Conservation (phyloP, 1,140 invertebrate genomes). For the Drosophila ironensis region DNA sequence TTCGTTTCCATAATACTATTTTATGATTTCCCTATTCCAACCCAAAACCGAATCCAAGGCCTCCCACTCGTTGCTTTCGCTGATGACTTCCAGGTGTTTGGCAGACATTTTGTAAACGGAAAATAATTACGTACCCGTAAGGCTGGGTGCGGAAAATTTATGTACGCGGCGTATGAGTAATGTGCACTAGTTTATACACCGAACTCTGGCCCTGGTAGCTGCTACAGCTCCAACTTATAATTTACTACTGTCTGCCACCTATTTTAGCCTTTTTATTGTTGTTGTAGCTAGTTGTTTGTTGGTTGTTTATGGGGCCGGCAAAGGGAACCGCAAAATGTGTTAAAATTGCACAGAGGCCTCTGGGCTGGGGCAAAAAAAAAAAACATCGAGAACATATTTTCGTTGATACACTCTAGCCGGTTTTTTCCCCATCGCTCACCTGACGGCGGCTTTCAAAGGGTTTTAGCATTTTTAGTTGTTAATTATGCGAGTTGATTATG, state of each 20-base stretch:
- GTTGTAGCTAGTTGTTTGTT: slow-evolving; percentile 46
- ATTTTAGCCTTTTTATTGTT: slow-evolving; percentile 63
- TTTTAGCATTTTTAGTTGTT: slow-evolving; percentile 78
- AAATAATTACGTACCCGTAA: slow-evolving; percentile 66
- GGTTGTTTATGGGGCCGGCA: slow-evolving; percentile 60
- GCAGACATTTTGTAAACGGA: slow-evolving; percentile 74
- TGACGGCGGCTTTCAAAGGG: slow-evolving; percentile 7
- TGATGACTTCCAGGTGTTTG: slow-evolving; percentile 53
- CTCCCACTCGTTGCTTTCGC: not conserved
- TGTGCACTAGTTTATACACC: slow-evolving; percentile 62
- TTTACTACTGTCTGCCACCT: slow-evolving; percentile 74
- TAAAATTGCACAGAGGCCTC: slow-evolving; percentile 64
- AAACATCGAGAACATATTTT: slow-evolving; percentile 61
- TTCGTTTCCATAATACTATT: not conserved
- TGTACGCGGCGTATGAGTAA: slow-evolving; percentile 74
- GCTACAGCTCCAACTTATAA: slow-evolving; percentile 69
- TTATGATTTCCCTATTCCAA: slow-evolving; percentile 9
- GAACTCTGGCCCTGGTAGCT: slow-evolving; percentile 42
- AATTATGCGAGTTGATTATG: slow-evolving; percentile 79
- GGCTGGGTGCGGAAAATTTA: slow-evolving; percentile 63
- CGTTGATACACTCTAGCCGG: slow-evolving; percentile 48
- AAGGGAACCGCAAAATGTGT: slow-evolving; percentile 68
- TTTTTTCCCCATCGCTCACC: not conserved
- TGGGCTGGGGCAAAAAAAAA: not conserved
- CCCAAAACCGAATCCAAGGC: not conserved